Evolutionary conservation across 2,113 vertebrate species (phyloP).

Genomic region (Ardeotis arabs): DNA sequence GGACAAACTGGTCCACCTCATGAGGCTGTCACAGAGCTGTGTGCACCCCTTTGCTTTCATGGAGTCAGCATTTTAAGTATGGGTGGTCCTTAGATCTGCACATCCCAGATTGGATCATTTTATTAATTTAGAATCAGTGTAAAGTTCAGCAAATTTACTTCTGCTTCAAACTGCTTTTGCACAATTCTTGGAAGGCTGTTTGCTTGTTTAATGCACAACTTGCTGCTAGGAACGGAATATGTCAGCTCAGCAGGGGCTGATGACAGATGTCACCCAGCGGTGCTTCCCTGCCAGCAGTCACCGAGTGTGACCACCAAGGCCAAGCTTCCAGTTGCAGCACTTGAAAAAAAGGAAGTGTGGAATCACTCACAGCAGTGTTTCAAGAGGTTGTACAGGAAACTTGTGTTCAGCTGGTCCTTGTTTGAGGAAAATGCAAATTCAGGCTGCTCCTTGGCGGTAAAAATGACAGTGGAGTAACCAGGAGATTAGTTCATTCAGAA

Average conservation of each 20-base stretch:
- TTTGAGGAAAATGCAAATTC: background rate
- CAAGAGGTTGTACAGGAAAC: background rate
- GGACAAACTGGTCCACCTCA: background rate
- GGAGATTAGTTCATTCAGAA: background rate
- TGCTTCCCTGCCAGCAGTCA: constrained; percentile 15
- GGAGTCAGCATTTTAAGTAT: background rate
- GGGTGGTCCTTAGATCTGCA: background rate
- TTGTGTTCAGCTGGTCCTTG: background rate
- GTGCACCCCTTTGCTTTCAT: background rate
- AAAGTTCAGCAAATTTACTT: background rate
- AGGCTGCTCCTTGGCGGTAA: background rate
- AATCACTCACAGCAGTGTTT: background rate
- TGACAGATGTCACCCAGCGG: constrained; percentile 62
- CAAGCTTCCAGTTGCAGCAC: background rate
- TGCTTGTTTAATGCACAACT: background rate
- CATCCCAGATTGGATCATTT: background rate
- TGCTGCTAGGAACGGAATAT: background rate
- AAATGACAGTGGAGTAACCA: background rate
- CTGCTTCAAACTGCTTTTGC: background rate
- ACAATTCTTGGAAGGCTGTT: background rate
- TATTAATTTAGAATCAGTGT: background rate
- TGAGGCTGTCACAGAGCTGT: background rate
- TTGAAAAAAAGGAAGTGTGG: background rate
- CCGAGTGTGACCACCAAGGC: background rate
- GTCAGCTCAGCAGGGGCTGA: background rate